phyloP scores from a whole-genome alignment of 2,888 invertebrate species.

The Pyrocoelia pectoralis region DNA sequence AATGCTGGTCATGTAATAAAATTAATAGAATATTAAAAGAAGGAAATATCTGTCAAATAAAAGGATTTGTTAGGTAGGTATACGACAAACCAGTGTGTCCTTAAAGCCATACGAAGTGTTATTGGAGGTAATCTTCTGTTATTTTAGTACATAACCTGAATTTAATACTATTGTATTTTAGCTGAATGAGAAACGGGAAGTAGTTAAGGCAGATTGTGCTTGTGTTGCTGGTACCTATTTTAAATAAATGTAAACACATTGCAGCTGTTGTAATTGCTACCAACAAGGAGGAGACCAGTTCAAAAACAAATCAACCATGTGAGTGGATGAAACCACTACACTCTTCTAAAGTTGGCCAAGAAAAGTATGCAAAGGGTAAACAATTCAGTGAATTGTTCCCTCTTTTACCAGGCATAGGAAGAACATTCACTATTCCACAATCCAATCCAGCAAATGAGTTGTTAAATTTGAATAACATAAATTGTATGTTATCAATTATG shows the following conservation, averaged over 20 bases:
- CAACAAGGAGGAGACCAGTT: too few species aligned
- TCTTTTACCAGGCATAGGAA: not conserved
- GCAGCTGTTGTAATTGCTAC: too few species aligned
- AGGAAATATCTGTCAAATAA: not conserved
- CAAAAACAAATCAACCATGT: too few species aligned
- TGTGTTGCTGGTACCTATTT: not conserved
- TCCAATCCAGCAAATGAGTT: too few species aligned
- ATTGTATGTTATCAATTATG: not conserved
- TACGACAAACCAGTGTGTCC: not conserved
- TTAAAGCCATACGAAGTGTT: not conserved
- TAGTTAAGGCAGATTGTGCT: not conserved
- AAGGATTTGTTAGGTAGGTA: conserved; percentile 4
- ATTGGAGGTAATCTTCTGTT: too few species aligned
- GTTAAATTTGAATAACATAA: not conserved
- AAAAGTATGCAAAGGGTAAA: too few species aligned
- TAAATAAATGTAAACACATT: not conserved
- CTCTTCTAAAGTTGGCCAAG: too few species aligned
- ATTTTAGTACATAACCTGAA: too few species aligned
- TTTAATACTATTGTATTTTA: too few species aligned
- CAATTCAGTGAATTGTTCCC: not conserved
- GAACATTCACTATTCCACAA: not conserved
- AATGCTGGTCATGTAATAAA: conserved; percentile 2
- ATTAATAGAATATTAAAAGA: not conserved
- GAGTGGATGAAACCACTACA: too few species aligned
- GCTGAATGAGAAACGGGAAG: not conserved